phyloP scores from a whole-genome alignment of 2,888 invertebrate genomes.

The Zootermopsis nevadensis region DNA sequence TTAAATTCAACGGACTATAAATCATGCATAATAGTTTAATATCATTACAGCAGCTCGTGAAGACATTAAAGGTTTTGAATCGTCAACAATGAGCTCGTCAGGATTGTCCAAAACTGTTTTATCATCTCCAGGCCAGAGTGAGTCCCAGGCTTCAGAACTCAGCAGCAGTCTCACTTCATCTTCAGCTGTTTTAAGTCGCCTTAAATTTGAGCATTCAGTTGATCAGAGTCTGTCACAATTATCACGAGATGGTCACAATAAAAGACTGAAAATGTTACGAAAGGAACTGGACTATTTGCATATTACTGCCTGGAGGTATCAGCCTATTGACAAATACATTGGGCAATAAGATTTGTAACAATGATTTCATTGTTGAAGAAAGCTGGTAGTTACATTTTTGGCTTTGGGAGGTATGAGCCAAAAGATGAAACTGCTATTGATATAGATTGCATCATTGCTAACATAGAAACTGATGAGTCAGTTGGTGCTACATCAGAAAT shows the following conservation, averaged over 20 bases:
- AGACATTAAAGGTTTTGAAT: no score
- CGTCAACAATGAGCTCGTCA: conserved; percentile 59
- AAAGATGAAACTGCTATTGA: not conserved
- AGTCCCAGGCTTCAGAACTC: conserved; percentile 60
- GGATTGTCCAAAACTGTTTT: conserved; percentile 58
- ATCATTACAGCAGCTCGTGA: no score
- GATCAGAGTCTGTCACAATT: conserved; percentile 69
- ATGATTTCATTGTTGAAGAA: conserved; percentile 32
- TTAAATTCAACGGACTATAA: no score
- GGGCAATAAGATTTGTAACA: conserved; percentile 62
- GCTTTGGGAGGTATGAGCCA: not conserved
- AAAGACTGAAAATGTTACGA: conserved; percentile 75
- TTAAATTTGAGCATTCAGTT: conserved; percentile 67
- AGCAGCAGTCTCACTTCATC: conserved; percentile 56
- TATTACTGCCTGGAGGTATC: conserved; percentile 84
- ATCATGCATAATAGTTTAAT: no score
- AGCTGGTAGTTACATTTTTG: not conserved
- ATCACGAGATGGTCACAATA: conserved; percentile 75
- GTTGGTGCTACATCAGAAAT: not conserved
- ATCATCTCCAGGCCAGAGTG: conserved; percentile 59
- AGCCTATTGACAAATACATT: conserved; percentile 75
- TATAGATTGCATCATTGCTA: not conserved
- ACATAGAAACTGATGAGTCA: not conserved
- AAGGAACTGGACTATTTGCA: conserved; percentile 83
- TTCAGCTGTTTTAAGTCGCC: conserved; percentile 65